Evolutionary conservation across 1,140 invertebrate species (phyloP).

Genomic region (Drosophila oshimai): DNA sequence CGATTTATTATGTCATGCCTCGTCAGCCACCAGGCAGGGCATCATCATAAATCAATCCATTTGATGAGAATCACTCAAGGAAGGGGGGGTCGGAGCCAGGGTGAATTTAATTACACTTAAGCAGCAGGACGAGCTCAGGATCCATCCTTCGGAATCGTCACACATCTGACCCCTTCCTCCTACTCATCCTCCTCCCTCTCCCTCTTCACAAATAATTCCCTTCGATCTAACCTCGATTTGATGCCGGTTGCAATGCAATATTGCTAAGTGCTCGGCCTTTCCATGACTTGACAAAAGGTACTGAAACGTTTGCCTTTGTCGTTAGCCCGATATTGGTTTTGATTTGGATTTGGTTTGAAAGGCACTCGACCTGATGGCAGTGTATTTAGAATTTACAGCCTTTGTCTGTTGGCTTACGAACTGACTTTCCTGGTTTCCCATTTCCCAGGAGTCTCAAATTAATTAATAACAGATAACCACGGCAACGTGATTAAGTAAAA

Average conservation of each 20-base stretch:
- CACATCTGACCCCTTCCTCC: slow-evolving; percentile 1
- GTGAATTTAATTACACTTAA: slow-evolving; percentile 78
- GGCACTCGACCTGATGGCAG: slow-evolving; percentile 1
- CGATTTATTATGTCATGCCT: slow-evolving; percentile 74
- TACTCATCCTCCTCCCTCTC: not conserved
- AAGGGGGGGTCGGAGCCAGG: slow-evolving; percentile 4
- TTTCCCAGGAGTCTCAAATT: not conserved
- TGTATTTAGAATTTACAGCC: not conserved
- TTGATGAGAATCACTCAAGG: slow-evolving; percentile 58
- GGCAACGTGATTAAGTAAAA: too few species aligned
- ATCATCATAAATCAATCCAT: slow-evolving; percentile 81
- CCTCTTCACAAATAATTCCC: slow-evolving; percentile 44
- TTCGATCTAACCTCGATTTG: slow-evolving; percentile 56
- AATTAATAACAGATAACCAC: not conserved
- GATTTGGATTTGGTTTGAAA: slow-evolving; percentile 40
- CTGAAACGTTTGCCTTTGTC: slow-evolving; percentile 31
- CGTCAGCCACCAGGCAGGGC: slow-evolving; percentile 27
- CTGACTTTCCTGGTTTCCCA: not conserved
- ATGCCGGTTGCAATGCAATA: slow-evolving; percentile 55
- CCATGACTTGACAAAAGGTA: slow-evolving; percentile 63
- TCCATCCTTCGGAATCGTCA: slow-evolving; percentile 2
- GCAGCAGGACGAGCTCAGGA: slow-evolving; percentile 22
- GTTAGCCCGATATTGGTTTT: slow-evolving; percentile 32
- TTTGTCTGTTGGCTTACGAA: not conserved
- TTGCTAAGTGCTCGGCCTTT: slow-evolving; percentile 59